A percentile compares a stretch with the other conserved stretches of the same genome.
Evolutionary conservation across 2,797 vertebrate genomes (phyloP).

Genomic region (Danio choprae): DNA sequence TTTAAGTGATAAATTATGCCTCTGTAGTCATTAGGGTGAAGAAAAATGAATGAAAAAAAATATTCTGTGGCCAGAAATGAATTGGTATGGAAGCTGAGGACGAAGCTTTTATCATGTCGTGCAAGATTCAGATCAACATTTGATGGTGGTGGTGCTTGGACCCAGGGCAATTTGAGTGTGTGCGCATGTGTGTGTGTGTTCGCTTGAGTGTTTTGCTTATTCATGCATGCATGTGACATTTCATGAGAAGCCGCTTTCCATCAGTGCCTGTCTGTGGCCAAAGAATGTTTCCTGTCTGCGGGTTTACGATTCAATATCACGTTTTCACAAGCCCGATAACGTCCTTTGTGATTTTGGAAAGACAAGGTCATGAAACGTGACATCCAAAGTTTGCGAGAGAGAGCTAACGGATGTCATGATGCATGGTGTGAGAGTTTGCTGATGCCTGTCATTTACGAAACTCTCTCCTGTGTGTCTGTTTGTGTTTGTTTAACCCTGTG

Average conservation of each 20-base stretch:
- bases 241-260: conserved; percentile 35
- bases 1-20: conserved; percentile 1
- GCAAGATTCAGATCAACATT: conserved; percentile 33
- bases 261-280: conserved; percentile 19
- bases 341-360: conserved; percentile 25
- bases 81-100: conserved; percentile 7
- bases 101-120: conserved; percentile 36
- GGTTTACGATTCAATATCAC: conserved; percentile 8
- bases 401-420: conserved; percentile 24
- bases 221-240: conserved; percentile 56
- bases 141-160: not conserved
- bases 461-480: conserved; percentile 18
- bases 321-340: conserved; percentile 19
- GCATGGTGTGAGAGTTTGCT: conserved; percentile 10
- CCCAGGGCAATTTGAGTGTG: not conserved
- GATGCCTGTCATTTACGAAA: conserved; percentile 16
- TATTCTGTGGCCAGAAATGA: not conserved
- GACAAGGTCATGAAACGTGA: conserved; percentile 22
- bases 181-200: not conserved
- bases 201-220: conserved; percentile 39
- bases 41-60: not conserved
- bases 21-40: conserved; percentile 12
- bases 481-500: conserved; percentile 41
- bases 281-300: conserved; percentile 3
- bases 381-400: not conserved